Evolutionary conservation across 2,113 vertebrate species (phyloP), one percentile per base, ranked within the genome.

Genomic region (Camelus bactrianus): DNA sequence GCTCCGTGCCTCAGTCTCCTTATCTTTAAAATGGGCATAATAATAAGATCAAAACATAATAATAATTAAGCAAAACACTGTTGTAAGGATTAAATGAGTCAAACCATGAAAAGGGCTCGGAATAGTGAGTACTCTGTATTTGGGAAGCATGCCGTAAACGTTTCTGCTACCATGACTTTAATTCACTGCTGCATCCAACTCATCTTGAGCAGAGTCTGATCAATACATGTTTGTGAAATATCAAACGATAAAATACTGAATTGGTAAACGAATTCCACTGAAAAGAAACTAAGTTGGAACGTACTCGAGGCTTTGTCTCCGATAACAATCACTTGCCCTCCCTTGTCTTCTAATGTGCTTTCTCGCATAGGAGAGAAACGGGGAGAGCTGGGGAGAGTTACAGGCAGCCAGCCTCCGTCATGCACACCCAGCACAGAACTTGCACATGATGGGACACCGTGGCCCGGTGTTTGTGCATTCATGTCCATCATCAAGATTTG

Each of bases 171-270:
- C 65, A 2, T 1, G 48, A 77, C 52, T 48, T 8, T 19, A 70
- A 48, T 52, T 64, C 35, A 58, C 52, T 30, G 19, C 12, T 14
- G 16, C 8, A 30, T 56, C 87, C 73, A 50, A 73, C 46, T 54
- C 65, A 38, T 52, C 70, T 46, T 11, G 16, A 11, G 38, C 52
- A 24, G 64, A 50, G 46, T 38, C 26, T 15, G 56, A 64, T 32
- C 20, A 32, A 24, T n/a, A 94, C 48, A 14, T 52, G 76, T 52
- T 85, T 93, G 77, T 84, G 76, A 60, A 94, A 30, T 80, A 92
- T 28, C 26, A 52, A 26, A 54, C 38, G 54, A 48, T 48, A 54
- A 54, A 93, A 75, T 4, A 58, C 38, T 28, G 35, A 60, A 16
- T 76, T 72, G 80, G 48, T 60, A 56, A 69, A 75, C 62, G 65